phyloP scores from a whole-genome alignment of 2,113 vertebrate species.

The Coturnix japonica region DNA sequence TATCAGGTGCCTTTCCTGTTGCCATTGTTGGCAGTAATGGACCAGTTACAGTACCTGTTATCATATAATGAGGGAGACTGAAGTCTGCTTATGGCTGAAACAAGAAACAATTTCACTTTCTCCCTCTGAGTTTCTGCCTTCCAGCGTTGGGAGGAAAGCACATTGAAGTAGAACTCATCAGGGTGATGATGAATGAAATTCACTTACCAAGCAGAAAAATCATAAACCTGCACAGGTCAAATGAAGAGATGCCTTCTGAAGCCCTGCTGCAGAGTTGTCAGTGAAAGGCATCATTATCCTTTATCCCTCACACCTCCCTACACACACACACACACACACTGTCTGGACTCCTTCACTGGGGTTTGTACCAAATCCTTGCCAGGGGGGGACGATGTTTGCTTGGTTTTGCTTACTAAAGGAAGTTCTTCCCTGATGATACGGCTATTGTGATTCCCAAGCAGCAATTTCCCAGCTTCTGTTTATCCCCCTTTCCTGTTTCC shows the following conservation, averaged over 20 bases:
- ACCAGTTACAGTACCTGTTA: not conserved
- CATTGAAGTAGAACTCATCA: not conserved
- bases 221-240: not conserved
- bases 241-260: not conserved
- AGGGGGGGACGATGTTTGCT: not conserved
- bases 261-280: not conserved
- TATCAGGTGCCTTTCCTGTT: not conserved
- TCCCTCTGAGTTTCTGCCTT: not conserved
- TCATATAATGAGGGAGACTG: not conserved
- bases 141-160: not conserved
- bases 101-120: not conserved
- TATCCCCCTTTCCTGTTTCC: fast-evolving
- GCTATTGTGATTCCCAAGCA: not conserved
- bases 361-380: not conserved
- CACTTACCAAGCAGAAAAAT: not conserved
- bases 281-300: not conserved
- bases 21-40: not conserved
- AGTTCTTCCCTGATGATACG: not conserved
- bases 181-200: not conserved
- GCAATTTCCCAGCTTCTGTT: not conserved
- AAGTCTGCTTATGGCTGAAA: not conserved
- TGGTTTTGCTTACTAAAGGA: not conserved
- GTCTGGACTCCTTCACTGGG: not conserved
- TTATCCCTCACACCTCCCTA: not conserved
- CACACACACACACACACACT: not conserved